Conservation (phyloP, 92 coral and sea anemone species). For the Parazoanthus darwini region DNA sequence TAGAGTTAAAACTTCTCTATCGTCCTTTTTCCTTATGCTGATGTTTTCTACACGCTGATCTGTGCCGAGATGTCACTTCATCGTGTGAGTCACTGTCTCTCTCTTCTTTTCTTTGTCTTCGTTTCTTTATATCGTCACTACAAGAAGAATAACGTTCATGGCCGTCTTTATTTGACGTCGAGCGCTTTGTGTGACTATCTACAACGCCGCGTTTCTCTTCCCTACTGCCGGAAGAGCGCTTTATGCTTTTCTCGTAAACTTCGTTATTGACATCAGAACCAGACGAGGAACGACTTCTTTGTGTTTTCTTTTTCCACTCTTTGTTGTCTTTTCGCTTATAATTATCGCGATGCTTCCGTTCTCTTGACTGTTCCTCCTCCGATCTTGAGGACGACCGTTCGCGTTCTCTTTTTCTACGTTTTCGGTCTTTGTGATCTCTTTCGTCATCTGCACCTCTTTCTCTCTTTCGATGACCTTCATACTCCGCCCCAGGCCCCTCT, state of each 20-base stretch:
- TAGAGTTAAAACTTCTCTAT: neutral
- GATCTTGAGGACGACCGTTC: neutral
- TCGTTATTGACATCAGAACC: neutral
- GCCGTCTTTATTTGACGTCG: neutral
- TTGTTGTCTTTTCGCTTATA: conserved; percentile 1
- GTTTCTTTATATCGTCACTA: neutral
- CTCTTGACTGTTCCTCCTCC: neutral
- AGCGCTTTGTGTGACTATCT: neutral
- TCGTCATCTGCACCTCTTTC: neutral
- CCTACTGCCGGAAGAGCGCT: neutral
- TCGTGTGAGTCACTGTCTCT: neutral
- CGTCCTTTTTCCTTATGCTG: neutral
- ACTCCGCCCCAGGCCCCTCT: neutral
- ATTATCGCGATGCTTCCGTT: neutral
- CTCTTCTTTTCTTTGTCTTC: neutral
- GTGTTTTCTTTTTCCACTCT: neutral
- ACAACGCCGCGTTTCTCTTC: neutral
- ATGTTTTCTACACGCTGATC: conserved; percentile 1
- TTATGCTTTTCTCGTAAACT: neutral
- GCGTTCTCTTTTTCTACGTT: conserved; percentile 1
- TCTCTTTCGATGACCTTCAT: neutral
- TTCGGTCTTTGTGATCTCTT: conserved; percentile 5
- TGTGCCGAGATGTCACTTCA: neutral
- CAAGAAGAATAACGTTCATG: neutral
- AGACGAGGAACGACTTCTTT: neutral